Evolutionary conservation across 2,113 vertebrate species (phyloP).

Genomic region (Cyprinus carpio): DNA sequence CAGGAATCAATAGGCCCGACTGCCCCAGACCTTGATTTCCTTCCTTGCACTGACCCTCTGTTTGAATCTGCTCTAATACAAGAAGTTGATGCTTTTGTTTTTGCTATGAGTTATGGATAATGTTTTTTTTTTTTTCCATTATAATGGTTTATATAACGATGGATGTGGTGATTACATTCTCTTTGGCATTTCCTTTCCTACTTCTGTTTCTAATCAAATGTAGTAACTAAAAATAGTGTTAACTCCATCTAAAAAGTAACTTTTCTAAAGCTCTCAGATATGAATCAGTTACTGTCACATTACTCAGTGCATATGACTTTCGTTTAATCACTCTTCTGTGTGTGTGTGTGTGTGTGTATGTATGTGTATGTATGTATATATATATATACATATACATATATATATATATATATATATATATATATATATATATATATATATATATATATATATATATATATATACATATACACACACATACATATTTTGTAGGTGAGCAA

Average conservation of each 20-base stretch:
- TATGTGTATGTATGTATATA: too few species aligned
- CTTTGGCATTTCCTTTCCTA: background rate
- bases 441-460: too few species aligned
- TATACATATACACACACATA: too few species aligned
- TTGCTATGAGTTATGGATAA: background rate
- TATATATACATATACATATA: too few species aligned
- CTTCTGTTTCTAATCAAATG: background rate
- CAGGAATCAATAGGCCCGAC: background rate
- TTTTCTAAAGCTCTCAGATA: background rate
- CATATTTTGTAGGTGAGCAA: too few species aligned
- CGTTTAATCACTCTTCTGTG: background rate
- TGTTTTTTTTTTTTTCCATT: background rate
- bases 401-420: too few species aligned
- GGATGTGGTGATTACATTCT: background rate
- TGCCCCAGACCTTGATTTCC: background rate
- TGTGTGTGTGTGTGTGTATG: too few species aligned
- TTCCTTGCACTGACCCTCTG: background rate
- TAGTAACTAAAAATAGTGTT: background rate
- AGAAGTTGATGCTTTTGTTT: background rate
- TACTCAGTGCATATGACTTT: background rate
- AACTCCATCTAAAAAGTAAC: too few species aligned
- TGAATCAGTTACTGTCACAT: background rate
- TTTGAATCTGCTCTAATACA: background rate
- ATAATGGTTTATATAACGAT: background rate
- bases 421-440: too few species aligned